Evolutionary conservation across 2,888 invertebrate species (phyloP), one percentile per base, ranked within the genome.

Genomic region (Tridacna crocea): DNA sequence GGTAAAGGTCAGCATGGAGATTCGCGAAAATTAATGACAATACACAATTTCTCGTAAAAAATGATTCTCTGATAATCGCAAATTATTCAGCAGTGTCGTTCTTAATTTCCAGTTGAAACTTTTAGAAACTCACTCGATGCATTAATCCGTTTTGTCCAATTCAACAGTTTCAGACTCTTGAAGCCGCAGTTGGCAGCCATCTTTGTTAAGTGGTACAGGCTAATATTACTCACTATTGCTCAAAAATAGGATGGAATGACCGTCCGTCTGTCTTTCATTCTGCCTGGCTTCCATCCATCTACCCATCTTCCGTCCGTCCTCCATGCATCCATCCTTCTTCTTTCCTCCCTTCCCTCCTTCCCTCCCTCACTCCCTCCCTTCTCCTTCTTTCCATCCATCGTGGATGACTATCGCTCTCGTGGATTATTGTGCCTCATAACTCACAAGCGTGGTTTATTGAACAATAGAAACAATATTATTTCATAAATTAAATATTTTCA

Each of bases 21-120:
- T 8, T n/a, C 70, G 70, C 51, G 70, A 70, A 70, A 70, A 70
- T 51, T 22, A 48, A 70, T 51, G 51, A 11, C 70, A 51, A 51
- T 70, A 10, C 19, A 19, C 10, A 1, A 2, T 19, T 55, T 55
- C 19, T 55, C 55, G 11, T 6, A 55, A 55, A 19, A 6, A 15
- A 55, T 55, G 55, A 55, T 6, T 10, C 6, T 3, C 3, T 55
- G 55, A 3, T 11, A 10, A 55, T 19, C 3, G 55, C 11, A 10
- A 55, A 10, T 55, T 55, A 19, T 4, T 36, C 36, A 4, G 36
- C 36, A 4, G 36, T 4, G 3, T 36, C 11, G 10, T 3, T 55
- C 11, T 19, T 6, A 55, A 55, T 55, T 6, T 55, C 3, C 3
- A 55, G 1, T 55, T 11, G 10, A 19, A 10, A 55, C 3, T 55